Evolutionary conservation across 2,113 vertebrate genomes (phyloP).

Genomic region (Melanerpes formicivorus): DNA sequence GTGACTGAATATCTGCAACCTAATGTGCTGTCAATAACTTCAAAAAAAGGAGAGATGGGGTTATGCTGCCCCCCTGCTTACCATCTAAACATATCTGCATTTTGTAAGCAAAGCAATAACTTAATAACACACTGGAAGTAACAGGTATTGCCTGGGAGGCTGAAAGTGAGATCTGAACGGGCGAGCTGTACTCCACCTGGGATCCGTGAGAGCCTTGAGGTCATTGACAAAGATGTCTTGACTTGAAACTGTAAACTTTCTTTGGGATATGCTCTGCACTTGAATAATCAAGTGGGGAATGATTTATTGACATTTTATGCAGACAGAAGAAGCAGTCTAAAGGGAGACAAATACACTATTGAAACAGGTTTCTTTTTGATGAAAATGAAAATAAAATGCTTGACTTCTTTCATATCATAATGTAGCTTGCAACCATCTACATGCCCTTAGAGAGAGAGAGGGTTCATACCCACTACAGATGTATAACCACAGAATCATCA

Average conservation of each 20-base stretch:
- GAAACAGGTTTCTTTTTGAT: constrained; percentile 16
- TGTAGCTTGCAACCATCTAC: not conserved
- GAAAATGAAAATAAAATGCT: not conserved
- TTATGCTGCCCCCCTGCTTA: not conserved
- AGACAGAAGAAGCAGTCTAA: not conserved
- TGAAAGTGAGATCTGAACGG: constrained; percentile 27
- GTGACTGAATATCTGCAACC: not conserved
- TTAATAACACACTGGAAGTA: not conserved
- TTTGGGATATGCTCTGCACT: not conserved
- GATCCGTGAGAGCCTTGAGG: constrained; percentile 18
- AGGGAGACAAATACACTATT: not conserved
- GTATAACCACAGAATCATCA: not conserved
- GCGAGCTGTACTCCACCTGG: constrained; percentile 33
- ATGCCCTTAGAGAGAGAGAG: not conserved
- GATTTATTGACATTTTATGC: constrained; percentile 48
- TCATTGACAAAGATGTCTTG: constrained; percentile 46
- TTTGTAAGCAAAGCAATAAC: not conserved
- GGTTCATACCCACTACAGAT: not conserved
- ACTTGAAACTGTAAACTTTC: constrained; percentile 51
- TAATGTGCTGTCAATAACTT: fast-evolving
- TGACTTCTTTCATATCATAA: not conserved
- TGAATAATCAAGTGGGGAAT: not conserved
- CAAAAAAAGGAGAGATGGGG: not conserved
- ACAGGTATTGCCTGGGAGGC: constrained; percentile 33
- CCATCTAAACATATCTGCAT: not conserved